Conservation (phyloP, 2,888 invertebrate genomes). For the Amiota minor region DNA sequence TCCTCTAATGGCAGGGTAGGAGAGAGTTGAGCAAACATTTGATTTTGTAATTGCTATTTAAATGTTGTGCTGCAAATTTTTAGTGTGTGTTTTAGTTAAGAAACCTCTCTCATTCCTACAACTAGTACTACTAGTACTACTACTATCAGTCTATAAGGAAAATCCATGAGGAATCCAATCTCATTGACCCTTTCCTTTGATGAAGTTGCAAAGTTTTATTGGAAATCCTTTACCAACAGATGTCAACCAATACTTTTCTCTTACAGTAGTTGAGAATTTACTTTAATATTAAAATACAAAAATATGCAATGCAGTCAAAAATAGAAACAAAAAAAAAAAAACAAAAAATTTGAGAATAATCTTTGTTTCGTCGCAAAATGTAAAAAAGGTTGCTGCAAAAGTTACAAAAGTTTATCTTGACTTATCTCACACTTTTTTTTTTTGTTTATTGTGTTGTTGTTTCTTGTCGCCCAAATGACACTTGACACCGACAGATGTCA, state of each 20-base stretch:
- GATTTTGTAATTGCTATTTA: too few relatives aligned
- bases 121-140: too few relatives aligned
- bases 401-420: constrained; percentile 10
- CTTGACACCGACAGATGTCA: constrained; percentile 25
- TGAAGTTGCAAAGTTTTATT: neutral
- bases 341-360: neutral
- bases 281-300: neutral
- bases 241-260: neutral
- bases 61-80: too few relatives aligned
- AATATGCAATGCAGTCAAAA: constrained; percentile 1
- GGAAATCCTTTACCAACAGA: constrained; percentile 11
- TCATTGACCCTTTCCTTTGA: too few relatives aligned
- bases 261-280: too few relatives aligned
- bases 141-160: too few relatives aligned
- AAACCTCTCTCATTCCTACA: too few relatives aligned
- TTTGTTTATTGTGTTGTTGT: neutral
- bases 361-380: neutral
- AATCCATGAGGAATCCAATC: too few relatives aligned
- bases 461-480: constrained; percentile 4
- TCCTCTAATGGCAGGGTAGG: too few relatives aligned
- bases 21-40: too few relatives aligned
- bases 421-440: too few relatives aligned
- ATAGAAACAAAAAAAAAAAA: neutral
- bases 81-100: too few relatives aligned
- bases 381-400: constrained; percentile 14